A percentile compares a stretch with the other conserved stretches of the same genome.
These are phyloP conservation scores for Microctonus hyperodae DNA, from an alignment of 2,888 invertebrate genomes.

Conservation along the genomic window DNA sequence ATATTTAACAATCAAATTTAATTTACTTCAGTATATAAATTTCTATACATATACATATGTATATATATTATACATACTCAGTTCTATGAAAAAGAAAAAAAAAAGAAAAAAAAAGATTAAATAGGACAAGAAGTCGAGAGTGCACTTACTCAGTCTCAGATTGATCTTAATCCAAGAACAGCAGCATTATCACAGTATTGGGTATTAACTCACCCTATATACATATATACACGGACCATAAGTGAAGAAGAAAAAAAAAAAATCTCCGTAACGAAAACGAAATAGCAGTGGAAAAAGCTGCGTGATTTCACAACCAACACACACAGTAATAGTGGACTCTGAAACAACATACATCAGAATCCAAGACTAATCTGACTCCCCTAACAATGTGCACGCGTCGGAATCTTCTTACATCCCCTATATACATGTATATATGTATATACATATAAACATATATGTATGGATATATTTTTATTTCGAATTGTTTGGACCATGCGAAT, in stretches of 20 bases:
- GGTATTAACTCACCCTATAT: slow-evolving; percentile 45
- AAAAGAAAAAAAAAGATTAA: not conserved
- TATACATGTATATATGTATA: slow-evolving; percentile 18
- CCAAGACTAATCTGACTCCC: slow-evolving; percentile 62
- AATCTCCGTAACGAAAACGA: not conserved
- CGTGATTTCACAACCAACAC: slow-evolving; percentile 21
- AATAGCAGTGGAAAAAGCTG: slow-evolving; percentile 11
- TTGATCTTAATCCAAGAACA: slow-evolving; percentile 58
- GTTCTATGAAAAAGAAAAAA: too few species aligned
- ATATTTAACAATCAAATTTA: not conserved
- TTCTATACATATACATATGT: too few species aligned
- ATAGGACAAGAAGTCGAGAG: slow-evolving; percentile 29
- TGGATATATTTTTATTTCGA: not conserved
- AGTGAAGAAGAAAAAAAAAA: slow-evolving; percentile 33
- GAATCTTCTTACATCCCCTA: slow-evolving; percentile 61
- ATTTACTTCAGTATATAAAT: too few species aligned
- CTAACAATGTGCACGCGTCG: slow-evolving; percentile 64
- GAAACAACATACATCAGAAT: slow-evolving; percentile 61
- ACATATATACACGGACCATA: not conserved
- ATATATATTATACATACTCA: too few species aligned
- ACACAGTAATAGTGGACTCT: slow-evolving; percentile 36
- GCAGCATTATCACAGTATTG: slow-evolving; percentile 48
- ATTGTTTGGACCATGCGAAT: slow-evolving; percentile 30
- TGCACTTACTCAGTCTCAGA: slow-evolving; percentile 53
- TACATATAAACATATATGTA: slow-evolving; percentile 20